Evolutionary conservation across 2,113 vertebrate genomes (phyloP).

Genomic region (Motacilla alba): DNA sequence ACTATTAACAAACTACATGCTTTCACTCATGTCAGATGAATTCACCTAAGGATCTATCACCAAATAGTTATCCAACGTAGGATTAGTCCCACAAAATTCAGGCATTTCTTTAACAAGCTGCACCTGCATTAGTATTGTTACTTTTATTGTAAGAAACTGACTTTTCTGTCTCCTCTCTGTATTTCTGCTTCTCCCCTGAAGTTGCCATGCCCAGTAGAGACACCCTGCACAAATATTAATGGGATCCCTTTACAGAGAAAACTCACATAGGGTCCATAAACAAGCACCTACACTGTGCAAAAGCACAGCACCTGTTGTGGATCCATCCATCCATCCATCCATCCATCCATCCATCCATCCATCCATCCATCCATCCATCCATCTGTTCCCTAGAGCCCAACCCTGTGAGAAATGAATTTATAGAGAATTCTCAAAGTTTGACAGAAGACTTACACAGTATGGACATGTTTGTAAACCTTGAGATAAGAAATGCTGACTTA

Average conservation of each 20-base stretch:
- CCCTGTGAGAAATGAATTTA: not conserved
- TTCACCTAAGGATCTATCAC: not conserved
- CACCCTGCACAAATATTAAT: not conserved
- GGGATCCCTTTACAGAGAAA: not conserved
- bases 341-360: not conserved
- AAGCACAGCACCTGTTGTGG: not conserved
- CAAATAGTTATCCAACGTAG: not conserved
- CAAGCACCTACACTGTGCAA: not conserved
- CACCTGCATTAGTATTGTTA: not conserved
- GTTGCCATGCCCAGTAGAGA: not conserved
- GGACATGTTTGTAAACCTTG: not conserved
- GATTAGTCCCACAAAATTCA: not conserved
- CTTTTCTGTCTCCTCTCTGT: not conserved
- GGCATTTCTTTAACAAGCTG: not conserved
- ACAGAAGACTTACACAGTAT: not conserved
- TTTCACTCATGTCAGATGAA: not conserved
- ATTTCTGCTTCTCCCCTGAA: not conserved
- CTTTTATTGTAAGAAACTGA: not conserved
- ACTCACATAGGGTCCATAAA: fast-evolving
- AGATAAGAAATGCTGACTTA: not conserved
- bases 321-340: not conserved
- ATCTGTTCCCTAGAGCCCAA: not conserved
- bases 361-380: not conserved
- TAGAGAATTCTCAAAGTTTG: not conserved
- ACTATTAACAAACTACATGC: not conserved